Percentiles rank a stretch among this genome's conserved stretches.
These are phyloP conservation scores for Calephelis virginiensis DNA, from an alignment of 1,140 invertebrate species.

Conservation along the genomic window DNA sequence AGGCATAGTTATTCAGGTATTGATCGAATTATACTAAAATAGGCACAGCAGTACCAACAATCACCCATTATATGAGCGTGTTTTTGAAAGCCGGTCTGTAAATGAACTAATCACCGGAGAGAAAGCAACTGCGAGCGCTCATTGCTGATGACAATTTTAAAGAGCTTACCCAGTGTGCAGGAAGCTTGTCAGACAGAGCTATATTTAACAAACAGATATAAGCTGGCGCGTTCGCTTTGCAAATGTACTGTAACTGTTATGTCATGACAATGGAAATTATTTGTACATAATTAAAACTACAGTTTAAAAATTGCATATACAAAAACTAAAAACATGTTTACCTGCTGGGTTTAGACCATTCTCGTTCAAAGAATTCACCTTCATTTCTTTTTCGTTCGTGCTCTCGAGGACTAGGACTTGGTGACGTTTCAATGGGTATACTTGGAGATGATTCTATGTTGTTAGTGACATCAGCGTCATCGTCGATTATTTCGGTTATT, in stretches of 20 bases:
- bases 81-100: slow-evolving; percentile 55
- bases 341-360: slow-evolving; percentile 73
- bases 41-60: slow-evolving; percentile 22
- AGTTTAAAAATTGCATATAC: slow-evolving; percentile 20
- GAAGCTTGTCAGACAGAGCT: slow-evolving; percentile 61
- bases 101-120: slow-evolving; percentile 69
- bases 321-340: slow-evolving; percentile 43
- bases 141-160: slow-evolving; percentile 74
- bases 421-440: slow-evolving; percentile 60
- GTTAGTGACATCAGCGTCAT: slow-evolving; percentile 42
- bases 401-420: slow-evolving; percentile 54
- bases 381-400: slow-evolving; percentile 43
- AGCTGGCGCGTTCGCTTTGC: slow-evolving; percentile 68
- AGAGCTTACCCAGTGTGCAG: slow-evolving; percentile 70
- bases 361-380: slow-evolving; percentile 41
- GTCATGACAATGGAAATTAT: slow-evolving; percentile 49
- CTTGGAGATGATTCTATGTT: slow-evolving; percentile 47
- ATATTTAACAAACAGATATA: slow-evolving; percentile 69
- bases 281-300: slow-evolving; percentile 19
- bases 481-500: slow-evolving; percentile 73
- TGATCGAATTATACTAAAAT: neutral
- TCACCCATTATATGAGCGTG: slow-evolving; percentile 51
- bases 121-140: slow-evolving; percentile 72
- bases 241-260: slow-evolving; percentile 58
- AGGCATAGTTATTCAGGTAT: slow-evolving; percentile 12